Percentiles rank a stretch among this genome's conserved stretches.
Conservation (phyloP, 2,888 invertebrate genomes). For the Drosophila diplacantha region DNA sequence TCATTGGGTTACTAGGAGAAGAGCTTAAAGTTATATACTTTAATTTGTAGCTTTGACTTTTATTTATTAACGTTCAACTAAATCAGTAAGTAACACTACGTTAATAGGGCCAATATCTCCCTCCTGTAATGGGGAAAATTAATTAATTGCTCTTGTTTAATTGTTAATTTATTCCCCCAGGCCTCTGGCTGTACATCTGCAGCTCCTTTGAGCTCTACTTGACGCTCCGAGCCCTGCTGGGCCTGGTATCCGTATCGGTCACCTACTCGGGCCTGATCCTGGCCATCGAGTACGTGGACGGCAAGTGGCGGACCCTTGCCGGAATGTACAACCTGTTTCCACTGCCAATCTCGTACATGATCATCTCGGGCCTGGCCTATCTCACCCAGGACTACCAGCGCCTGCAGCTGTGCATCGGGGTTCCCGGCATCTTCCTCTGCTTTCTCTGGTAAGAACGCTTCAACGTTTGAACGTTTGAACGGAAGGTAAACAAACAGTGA, state of each 20-base stretch:
- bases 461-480: slow-evolving; percentile 3
- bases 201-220: slow-evolving; percentile 85
- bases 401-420: slow-evolving; percentile 84
- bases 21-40: neutral
- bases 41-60: neutral
- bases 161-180: slow-evolving; percentile 46
- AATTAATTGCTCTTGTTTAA: neutral
- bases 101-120: too few species aligned
- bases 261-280: slow-evolving; percentile 89
- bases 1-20: neutral
- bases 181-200: slow-evolving; percentile 84
- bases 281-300: slow-evolving; percentile 87
- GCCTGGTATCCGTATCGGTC: slow-evolving; percentile 88
- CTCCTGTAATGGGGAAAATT: too few species aligned
- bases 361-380: slow-evolving; percentile 85
- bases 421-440: slow-evolving; percentile 85
- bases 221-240: slow-evolving; percentile 83
- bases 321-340: slow-evolving; percentile 90
- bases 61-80: neutral
- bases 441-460: slow-evolving; percentile 82
- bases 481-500: slow-evolving; percentile 43
- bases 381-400: slow-evolving; percentile 85
- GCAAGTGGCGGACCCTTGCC: slow-evolving; percentile 88
- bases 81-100: neutral
- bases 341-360: slow-evolving; percentile 86